Evolutionary conservation across 2,888 invertebrate genomes (phyloP).

Genomic region (Cremastinae sp.): DNA sequence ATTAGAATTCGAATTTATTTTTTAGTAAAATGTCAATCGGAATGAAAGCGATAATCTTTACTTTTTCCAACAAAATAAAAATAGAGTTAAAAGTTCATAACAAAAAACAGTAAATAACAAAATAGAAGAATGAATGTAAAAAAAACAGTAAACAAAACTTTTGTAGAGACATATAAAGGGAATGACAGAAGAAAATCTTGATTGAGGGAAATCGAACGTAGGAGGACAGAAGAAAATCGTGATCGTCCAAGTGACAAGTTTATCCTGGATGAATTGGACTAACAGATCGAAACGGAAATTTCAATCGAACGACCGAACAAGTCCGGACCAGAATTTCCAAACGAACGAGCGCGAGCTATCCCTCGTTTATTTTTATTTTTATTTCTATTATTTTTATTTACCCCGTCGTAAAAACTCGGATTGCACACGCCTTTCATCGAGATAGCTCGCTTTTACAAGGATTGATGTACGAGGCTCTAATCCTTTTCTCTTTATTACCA

Average conservation of each 20-base stretch:
- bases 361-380: slow-evolving; percentile 25
- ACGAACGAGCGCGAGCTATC: slow-evolving; percentile 52
- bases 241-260: neutral
- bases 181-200: neutral
- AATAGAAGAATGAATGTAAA: neutral
- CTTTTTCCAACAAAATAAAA: no score
- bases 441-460: slow-evolving; percentile 33
- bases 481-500: slow-evolving; percentile 41
- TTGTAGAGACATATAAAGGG: neutral
- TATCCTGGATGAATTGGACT: neutral
- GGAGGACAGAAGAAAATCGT: neutral
- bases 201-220: neutral
- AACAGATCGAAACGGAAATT: slow-evolving; percentile 23
- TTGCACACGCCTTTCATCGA: neutral
- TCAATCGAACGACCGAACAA: slow-evolving; percentile 48
- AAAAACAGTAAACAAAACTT: neutral
- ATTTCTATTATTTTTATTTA: no score
- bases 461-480: slow-evolving; percentile 52
- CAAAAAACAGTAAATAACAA: neutral
- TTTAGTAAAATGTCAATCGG: slow-evolving; percentile 13
- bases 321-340: slow-evolving; percentile 46
- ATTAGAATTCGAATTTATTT: slow-evolving; percentile 20
- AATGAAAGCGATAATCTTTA: no score
- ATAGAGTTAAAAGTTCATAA: no score
- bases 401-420: slow-evolving; percentile 17